Conservation (phyloP, 2,888 invertebrate species). For the Pyrrhia umbra region DNA sequence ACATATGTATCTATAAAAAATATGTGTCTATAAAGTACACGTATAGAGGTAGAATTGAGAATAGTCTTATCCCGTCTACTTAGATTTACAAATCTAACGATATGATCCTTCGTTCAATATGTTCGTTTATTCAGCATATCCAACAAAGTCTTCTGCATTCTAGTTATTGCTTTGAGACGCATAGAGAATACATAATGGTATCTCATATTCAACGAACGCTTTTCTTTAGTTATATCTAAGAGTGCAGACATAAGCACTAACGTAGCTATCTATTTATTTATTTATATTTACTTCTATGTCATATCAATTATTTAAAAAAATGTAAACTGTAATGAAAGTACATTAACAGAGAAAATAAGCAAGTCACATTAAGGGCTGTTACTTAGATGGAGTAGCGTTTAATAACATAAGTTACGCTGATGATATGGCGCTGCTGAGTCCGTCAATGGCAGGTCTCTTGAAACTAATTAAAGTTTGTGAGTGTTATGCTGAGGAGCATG, state of each 20-base stretch:
- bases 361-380: too few relatives aligned
- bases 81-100: neutral
- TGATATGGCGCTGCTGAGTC: too few relatives aligned
- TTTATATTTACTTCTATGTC: neutral
- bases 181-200: conserved; percentile 34
- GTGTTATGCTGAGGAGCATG: too few relatives aligned
- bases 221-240: conserved; percentile 1
- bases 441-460: too few relatives aligned
- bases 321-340: too few relatives aligned
- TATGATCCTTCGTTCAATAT: conserved; percentile 19
- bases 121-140: conserved; percentile 32
- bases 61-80: neutral
- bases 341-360: neutral
- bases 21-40: too few relatives aligned
- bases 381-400: too few relatives aligned
- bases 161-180: conserved; percentile 33
- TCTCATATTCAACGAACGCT: conserved; percentile 15
- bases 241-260: neutral
- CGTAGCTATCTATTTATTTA: too few relatives aligned
- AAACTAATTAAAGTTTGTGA: too few relatives aligned
- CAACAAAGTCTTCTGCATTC: conserved; percentile 20
- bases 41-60: neutral
- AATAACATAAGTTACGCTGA: too few relatives aligned
- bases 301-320: too few relatives aligned
- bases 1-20: too few relatives aligned